These are phyloP conservation scores for Toxotes chatareus DNA, from an alignment of 2,113 vertebrate genomes.

Conservation along the genomic window DNA sequence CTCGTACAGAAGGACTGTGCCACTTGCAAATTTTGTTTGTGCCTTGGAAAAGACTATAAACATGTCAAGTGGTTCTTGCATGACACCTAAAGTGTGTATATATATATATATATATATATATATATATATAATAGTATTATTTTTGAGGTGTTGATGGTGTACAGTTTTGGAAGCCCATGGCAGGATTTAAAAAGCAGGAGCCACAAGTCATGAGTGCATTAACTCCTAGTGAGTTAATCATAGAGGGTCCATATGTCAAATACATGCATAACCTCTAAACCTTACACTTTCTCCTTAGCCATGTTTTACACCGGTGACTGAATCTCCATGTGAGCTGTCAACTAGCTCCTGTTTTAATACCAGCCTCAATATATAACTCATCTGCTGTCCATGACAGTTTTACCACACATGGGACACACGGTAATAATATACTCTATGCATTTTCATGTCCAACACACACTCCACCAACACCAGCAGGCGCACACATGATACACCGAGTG, in stretches of 20 bases:
- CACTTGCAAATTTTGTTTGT: too few species aligned
- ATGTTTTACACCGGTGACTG: background rate
- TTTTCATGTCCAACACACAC: background rate
- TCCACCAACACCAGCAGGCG: background rate
- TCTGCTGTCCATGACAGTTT: background rate
- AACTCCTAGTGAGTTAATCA: background rate
- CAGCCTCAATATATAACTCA: background rate
- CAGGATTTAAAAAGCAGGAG: too few species aligned
- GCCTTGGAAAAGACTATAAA: too few species aligned
- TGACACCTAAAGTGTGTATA: too few species aligned
- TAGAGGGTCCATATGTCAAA: background rate
- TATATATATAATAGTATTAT: too few species aligned
- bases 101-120: too few species aligned
- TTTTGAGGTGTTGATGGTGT: too few species aligned
- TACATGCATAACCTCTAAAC: background rate
- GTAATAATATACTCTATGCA: background rate
- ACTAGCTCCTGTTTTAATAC: background rate
- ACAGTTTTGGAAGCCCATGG: too few species aligned
- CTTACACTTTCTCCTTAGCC: background rate
- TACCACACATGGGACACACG: background rate
- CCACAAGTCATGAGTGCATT: too few species aligned
- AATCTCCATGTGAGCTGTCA: constrained; percentile 29
- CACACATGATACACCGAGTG: background rate
- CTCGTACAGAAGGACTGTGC: too few species aligned
- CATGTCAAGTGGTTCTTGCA: too few species aligned